These are phyloP conservation scores for Dicyrtomina minuta DNA, from an alignment of 2,888 invertebrate species.

Conservation along the genomic window DNA sequence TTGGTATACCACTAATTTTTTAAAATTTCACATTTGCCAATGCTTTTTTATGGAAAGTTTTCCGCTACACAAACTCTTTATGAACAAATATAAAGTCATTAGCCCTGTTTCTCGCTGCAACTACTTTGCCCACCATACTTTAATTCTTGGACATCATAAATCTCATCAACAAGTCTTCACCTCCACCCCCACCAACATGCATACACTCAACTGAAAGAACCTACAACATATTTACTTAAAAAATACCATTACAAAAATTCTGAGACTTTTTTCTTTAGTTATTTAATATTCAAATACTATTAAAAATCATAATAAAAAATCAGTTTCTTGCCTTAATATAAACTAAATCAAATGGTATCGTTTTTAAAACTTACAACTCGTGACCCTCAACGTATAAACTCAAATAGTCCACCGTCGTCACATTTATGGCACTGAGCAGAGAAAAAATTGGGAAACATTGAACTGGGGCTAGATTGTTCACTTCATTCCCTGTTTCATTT, in stretches of 20 bases:
- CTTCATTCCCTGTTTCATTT: too few relatives aligned
- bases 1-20: too few relatives aligned
- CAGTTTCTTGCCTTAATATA: too few relatives aligned
- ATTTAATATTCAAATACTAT: too few relatives aligned
- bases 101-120: slow-evolving; percentile 45
- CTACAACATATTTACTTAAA: slow-evolving; percentile 34
- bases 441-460: slow-evolving; percentile 58
- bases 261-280: too few relatives aligned
- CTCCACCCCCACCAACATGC: slow-evolving; percentile 52
- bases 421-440: slow-evolving; percentile 56
- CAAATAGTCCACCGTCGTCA: slow-evolving; percentile 56
- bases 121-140: slow-evolving; percentile 46
- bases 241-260: not conserved
- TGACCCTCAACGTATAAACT: slow-evolving; percentile 58
- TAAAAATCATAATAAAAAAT: not conserved
- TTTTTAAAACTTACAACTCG: slow-evolving; percentile 53
- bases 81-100: slow-evolving; percentile 55
- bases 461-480: slow-evolving; percentile 39
- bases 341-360: too few relatives aligned
- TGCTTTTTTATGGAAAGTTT: too few relatives aligned
- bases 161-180: slow-evolving; percentile 42
- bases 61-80: too few relatives aligned
- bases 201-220: slow-evolving; percentile 54
- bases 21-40: too few relatives aligned
- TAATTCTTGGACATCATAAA: slow-evolving; percentile 53